Conservation (phyloP, 35 echinoderm and acorn worm species). For the Amphiura filiformis region DNA sequence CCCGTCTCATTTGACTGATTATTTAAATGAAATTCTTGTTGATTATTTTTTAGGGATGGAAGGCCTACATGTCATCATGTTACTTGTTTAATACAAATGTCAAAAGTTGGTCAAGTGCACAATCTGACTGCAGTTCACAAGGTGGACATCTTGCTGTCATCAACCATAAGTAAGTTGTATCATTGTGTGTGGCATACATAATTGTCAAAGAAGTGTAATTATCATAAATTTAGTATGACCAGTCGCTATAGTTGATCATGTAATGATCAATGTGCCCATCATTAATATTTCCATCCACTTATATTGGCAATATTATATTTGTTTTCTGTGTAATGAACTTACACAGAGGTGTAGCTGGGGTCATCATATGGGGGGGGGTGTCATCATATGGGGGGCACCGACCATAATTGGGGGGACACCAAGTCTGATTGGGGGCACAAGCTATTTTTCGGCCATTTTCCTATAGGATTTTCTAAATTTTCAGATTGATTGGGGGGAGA, state of each 20-base stretch:
- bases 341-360: too few relatives aligned
- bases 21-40: too few relatives aligned
- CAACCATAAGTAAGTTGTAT: neutral
- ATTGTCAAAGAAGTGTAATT: neutral
- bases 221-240: neutral
- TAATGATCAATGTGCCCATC: neutral
- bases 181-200: neutral
- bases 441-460: too few relatives aligned
- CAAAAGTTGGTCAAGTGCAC: neutral
- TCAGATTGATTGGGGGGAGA: too few relatives aligned
- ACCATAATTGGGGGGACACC: too few relatives aligned
- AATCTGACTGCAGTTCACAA: neutral
- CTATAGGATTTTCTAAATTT: too few relatives aligned
- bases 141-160: neutral
- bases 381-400: too few relatives aligned
- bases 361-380: too few relatives aligned
- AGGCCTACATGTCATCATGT: neutral
- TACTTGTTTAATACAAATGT: neutral
- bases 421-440: too few relatives aligned
- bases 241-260: neutral
- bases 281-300: neutral
- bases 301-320: neutral
- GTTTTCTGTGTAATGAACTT: too few relatives aligned
- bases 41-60: neutral
- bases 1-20: too few relatives aligned